Evolutionary conservation across 2,888 invertebrate genomes (phyloP).

Genomic region (Hyppa rectilinea): DNA sequence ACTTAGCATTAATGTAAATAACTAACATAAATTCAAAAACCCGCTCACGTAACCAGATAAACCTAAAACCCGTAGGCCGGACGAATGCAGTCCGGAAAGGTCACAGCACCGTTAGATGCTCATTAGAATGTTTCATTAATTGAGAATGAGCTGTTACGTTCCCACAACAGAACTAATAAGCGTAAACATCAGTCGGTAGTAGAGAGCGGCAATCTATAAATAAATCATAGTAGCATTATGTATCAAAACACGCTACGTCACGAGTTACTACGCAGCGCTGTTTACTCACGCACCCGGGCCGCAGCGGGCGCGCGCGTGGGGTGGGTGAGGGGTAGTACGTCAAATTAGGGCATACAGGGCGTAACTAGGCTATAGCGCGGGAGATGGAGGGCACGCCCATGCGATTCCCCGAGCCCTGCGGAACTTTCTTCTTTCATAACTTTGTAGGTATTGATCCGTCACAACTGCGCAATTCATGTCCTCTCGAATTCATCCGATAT

Average conservation of each 20-base stretch:
- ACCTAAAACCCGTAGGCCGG: constrained; percentile 53
- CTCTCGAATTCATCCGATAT: constrained; percentile 80
- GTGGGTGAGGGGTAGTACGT: constrained; percentile 79
- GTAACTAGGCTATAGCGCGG: constrained; percentile 89
- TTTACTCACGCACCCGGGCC: constrained; percentile 76
- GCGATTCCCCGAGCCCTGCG: constrained; percentile 88
- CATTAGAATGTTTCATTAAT: constrained; percentile 61
- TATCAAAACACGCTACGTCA: constrained; percentile 70
- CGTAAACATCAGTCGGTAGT: constrained; percentile 53
- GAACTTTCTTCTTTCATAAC: constrained; percentile 90
- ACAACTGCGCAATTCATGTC: constrained; percentile 89
- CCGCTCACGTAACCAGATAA: constrained; percentile 60
- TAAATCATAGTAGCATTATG: constrained; percentile 69
- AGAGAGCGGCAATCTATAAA: constrained; percentile 64
- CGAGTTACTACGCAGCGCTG: constrained; percentile 70
- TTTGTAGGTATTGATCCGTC: constrained; percentile 90
- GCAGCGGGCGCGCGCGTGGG: constrained; percentile 69
- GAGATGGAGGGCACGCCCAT: constrained; percentile 87
- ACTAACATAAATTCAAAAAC: constrained; percentile 59
- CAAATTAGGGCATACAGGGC: constrained; percentile 90
- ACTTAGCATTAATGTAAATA: constrained; percentile 63
- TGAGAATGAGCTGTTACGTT: constrained; percentile 56
- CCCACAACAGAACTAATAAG: constrained; percentile 61
- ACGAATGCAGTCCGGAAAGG: constrained; percentile 55
- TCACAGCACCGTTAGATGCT: constrained; percentile 59